Base-by-base conservation (phyloP, 2,797 vertebrate species). In the Poecilia velifera region DNA sequence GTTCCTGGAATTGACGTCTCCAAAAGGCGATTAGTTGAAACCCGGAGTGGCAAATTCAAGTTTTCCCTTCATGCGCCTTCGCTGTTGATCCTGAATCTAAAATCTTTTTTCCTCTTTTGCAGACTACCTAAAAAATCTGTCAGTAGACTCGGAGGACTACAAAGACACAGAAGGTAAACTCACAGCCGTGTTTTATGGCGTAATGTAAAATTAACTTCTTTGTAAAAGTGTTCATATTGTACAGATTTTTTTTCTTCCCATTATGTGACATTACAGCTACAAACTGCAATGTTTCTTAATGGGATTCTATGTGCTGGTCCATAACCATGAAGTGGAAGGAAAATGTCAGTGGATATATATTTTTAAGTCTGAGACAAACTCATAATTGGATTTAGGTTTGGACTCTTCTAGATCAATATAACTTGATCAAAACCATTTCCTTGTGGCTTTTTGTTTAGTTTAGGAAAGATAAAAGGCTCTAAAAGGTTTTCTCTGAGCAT, bases 41-140 rank as follows among this genome's bases (percentile, higher is more conserved):
- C 31, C 57, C 16, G 9, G 16, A 31, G 59, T 72, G 51, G 45
- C 8, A 51, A 45, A 14, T 39, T 46, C 8, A 49, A 6, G 31
- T 73, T 72, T 46, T 64, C 20, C 9, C 39, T 47, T 72, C 82
- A 73, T 76, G 72, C 73, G 31, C 13, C n/a, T 55, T 10, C 22
- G 46, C 16, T 68, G 1, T 39, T 83, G 51, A 36, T 59, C 14
- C 9, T 5, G 36, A 28, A 71, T 36, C 25, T 62, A 49, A 80
- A 74, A 59, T n/a, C 8, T 31, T 45, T 51, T 41, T 25, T 16
- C 6, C 34, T 83, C n/a, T 79, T 55, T 88, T 91, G 80, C 94
- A 99, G 98, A 98, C 91, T 99, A 99, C 94, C 95, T 99, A 70
- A 98, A 98, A 91, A 98, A 99, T 91, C 95, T 99, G 81, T 84